phyloP scores from a whole-genome alignment of 1,140 invertebrate genomes.

The Hormaphis cornu region DNA sequence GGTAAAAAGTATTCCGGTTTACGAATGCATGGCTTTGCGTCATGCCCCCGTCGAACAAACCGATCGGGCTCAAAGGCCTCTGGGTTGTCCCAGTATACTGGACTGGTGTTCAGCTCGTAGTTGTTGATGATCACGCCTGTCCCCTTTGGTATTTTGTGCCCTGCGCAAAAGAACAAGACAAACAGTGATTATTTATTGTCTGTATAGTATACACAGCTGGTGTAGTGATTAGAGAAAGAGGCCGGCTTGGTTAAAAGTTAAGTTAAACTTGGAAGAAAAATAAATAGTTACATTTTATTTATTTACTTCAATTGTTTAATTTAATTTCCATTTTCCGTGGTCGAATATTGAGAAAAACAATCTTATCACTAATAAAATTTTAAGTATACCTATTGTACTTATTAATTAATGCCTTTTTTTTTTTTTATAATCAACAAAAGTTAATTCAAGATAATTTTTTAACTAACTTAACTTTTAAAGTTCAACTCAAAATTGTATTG shows the following conservation, averaged over 20 bases:
- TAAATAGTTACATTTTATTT: not conserved
- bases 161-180: not conserved
- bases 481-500: too few relatives aligned
- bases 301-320: too few relatives aligned
- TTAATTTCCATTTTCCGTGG: too few relatives aligned
- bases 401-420: too few relatives aligned
- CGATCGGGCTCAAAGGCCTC: slow-evolving; percentile 59
- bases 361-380: too few relatives aligned
- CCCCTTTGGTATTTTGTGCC: slow-evolving; percentile 46
- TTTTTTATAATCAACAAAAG: too few relatives aligned
- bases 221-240: not conserved
- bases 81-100: slow-evolving; percentile 61
- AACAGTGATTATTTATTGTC: not conserved
- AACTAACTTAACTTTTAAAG: too few relatives aligned
- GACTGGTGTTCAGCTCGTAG: slow-evolving; percentile 67
- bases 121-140: slow-evolving; percentile 81
- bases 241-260: not conserved
- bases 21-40: slow-evolving; percentile 37
- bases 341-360: too few relatives aligned
- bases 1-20: slow-evolving; percentile 64
- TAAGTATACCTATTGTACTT: too few relatives aligned
- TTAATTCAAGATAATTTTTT: too few relatives aligned
- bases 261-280: not conserved
- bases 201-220: not conserved
- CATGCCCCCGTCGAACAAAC: slow-evolving; percentile 50